Base-by-base conservation (phyloP, 2,113 vertebrate species). In the Actenoides hombroni region DNA sequence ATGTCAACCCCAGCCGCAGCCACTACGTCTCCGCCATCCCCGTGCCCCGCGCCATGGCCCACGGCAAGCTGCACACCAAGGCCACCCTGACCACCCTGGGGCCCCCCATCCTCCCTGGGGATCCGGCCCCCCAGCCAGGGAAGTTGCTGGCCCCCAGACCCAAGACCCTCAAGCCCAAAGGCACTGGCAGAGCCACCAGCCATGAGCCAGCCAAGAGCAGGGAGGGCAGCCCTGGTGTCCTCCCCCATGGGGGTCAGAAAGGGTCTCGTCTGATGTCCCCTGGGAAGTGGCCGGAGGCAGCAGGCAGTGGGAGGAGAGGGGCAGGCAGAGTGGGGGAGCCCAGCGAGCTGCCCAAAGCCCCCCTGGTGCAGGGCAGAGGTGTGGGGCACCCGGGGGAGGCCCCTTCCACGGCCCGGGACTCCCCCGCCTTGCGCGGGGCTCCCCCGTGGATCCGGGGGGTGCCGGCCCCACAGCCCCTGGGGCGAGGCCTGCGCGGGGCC, bases 21-120 rank as follows among this genome's bases (percentile, higher is more conserved):
- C 97, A 97, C 87, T 97, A 85, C 17, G 25, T 49, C 65, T 98
- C 98, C 1, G 96, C 98, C 88, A 98, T 98, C 93, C 98, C 98
- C 0, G 97, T 98, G 96, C 98, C 98, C 24, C 95, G 97, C 1
- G 49, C 97, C 4, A 23, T 92, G 24, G 96, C 97, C 67, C 97
- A 98, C 8, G 18, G 96, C 93, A 98, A 98, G 60, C 88, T 53
- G 11, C 97, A 95, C 0, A 4, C 89, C 0, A 40, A 76, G 0
- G 57, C 83, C 1, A 51, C 91, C 25, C 92, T 28, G 1, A 95
- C 96, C 56, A 60, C 61, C 74, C 78, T 65, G 0, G 95, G 89
- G 31, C 23, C 77, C 35, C 96, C 97, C 8, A 26, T 96, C 13
- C 56, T 60, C 23, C 94, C 90, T 15, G 48, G 94, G 33, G 81